Percentiles rank a stretch among this genome's conserved stretches.
Conservation (phyloP, 1,140 invertebrate species). For the Drosophila lacteicornis region DNA sequence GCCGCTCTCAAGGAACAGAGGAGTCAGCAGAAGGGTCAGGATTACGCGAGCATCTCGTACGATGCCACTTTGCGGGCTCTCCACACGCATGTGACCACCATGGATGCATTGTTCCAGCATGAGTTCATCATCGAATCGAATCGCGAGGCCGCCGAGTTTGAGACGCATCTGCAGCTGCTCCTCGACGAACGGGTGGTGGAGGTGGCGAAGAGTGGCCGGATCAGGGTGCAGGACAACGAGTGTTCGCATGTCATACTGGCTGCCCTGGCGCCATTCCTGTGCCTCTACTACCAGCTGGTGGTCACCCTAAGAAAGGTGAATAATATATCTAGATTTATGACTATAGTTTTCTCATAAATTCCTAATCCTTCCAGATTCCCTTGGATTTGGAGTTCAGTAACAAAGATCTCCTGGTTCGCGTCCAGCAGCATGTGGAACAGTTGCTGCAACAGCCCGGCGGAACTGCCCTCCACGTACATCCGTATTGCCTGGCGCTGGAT, state of each 20-base stretch:
- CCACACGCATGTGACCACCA: conserved; percentile 58
- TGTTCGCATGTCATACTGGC: conserved; percentile 67
- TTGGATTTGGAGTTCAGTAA: conserved; percentile 78
- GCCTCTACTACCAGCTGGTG: conserved; percentile 77
- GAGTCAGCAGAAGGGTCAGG: conserved; percentile 25
- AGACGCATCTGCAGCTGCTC: conserved; percentile 64
- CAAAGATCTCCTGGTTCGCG: conserved; percentile 85
- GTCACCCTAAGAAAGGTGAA: conserved; percentile 69
- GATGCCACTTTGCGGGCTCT: conserved; percentile 46
- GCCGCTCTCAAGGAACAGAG: conserved; percentile 73
- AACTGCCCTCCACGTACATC: conserved; percentile 85
- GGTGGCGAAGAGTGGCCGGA: conserved; percentile 42
- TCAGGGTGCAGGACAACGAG: conserved; percentile 70
- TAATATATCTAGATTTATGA: neutral
- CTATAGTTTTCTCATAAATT: neutral
- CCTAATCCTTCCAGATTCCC: conserved; percentile 60
- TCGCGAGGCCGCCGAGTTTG: conserved; percentile 78
- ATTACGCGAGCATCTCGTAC: conserved; percentile 30
- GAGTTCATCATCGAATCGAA: conserved; percentile 82
- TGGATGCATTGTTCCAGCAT: conserved; percentile 79
- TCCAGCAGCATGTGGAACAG: conserved; percentile 86
- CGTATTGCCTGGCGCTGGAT: conserved; percentile 88
- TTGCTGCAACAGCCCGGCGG: conserved; percentile 71
- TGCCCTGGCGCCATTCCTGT: conserved; percentile 74
- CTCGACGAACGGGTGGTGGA: conserved; percentile 56